Percentiles rank a stretch among this genome's conserved stretches.
Conservation (phyloP, 2,797 vertebrate genomes). For the Myripristis murdjan region DNA sequence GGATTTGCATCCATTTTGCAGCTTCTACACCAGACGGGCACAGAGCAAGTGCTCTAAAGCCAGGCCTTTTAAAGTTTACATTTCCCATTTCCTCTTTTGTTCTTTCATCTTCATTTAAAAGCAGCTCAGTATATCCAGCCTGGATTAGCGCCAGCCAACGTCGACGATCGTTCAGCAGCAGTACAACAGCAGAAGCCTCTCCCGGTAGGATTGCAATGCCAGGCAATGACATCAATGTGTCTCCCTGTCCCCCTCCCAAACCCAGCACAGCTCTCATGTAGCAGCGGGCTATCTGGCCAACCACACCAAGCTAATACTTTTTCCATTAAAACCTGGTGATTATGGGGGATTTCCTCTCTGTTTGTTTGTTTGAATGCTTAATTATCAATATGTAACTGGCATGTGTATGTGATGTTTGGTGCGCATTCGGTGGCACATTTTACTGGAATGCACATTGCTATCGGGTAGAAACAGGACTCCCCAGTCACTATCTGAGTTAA, state of each 20-base stretch:
- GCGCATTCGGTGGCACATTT: slow-evolving; percentile 67
- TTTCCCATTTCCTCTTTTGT: slow-evolving; percentile 81
- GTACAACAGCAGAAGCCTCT: slow-evolving; percentile 67
- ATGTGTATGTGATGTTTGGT: slow-evolving; percentile 72
- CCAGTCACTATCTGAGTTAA: slow-evolving; percentile 74
- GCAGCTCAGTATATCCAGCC: slow-evolving; percentile 81
- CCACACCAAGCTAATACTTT: slow-evolving; percentile 81
- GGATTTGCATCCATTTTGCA: slow-evolving; percentile 86
- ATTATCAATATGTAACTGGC: slow-evolving; percentile 84
- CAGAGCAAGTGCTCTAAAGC: slow-evolving; percentile 78
- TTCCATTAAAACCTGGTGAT: slow-evolving; percentile 82
- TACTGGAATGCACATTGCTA: slow-evolving; percentile 63
- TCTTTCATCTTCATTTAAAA: slow-evolving; percentile 81
- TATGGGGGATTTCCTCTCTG: slow-evolving; percentile 78
- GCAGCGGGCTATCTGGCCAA: slow-evolving; percentile 79
- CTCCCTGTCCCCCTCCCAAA: slow-evolving; percentile 46
- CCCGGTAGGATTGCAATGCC: slow-evolving; percentile 81
- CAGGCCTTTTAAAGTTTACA: slow-evolving; percentile 82
- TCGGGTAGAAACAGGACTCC: slow-evolving; percentile 77
- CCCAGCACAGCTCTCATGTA: slow-evolving; percentile 71
- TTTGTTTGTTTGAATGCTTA: slow-evolving; percentile 86
- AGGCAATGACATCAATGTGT: slow-evolving; percentile 81
- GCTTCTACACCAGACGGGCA: slow-evolving; percentile 54
- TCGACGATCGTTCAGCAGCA: slow-evolving; percentile 55
- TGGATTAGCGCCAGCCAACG: slow-evolving; percentile 83